Conservation (phyloP, 1,140 invertebrate genomes). For the Alviniconcha marisindica region DNA sequence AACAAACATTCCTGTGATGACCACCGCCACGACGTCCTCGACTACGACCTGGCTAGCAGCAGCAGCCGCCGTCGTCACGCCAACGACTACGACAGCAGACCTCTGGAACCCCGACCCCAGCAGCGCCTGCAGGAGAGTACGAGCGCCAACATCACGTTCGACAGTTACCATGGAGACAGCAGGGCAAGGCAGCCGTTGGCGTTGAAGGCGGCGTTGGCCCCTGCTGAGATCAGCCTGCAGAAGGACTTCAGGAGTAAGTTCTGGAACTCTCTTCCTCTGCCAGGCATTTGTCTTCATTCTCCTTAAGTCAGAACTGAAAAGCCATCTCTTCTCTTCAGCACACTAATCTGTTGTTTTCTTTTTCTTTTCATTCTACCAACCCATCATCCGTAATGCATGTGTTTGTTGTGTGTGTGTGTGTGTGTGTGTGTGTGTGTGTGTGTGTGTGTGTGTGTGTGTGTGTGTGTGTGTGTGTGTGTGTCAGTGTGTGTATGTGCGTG, state of each 20-base stretch:
- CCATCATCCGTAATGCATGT: too few relatives aligned
- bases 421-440: too few relatives aligned
- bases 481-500: too few relatives aligned
- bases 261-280: background rate
- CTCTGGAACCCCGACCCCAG: background rate
- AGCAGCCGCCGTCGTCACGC: background rate
- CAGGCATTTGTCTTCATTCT: background rate
- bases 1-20: conserved; percentile 53
- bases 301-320: too few relatives aligned
- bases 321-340: too few relatives aligned
- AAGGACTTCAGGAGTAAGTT: conserved; percentile 21
- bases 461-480: too few relatives aligned
- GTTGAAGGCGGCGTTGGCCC: background rate
- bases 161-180: background rate
- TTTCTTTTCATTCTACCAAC: too few relatives aligned
- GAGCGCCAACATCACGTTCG: conserved; percentile 12
- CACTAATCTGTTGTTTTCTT: too few relatives aligned
- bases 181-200: background rate
- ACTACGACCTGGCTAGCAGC: background rate
- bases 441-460: too few relatives aligned
- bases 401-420: too few relatives aligned
- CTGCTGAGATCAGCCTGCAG: conserved; percentile 8
- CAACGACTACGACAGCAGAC: conserved; percentile 18
- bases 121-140: conserved; percentile 20
- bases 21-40: too few relatives aligned